Evolutionary conservation across 2,113 vertebrate species (phyloP).

Genomic region (Ictidomys tridecemlineatus): DNA sequence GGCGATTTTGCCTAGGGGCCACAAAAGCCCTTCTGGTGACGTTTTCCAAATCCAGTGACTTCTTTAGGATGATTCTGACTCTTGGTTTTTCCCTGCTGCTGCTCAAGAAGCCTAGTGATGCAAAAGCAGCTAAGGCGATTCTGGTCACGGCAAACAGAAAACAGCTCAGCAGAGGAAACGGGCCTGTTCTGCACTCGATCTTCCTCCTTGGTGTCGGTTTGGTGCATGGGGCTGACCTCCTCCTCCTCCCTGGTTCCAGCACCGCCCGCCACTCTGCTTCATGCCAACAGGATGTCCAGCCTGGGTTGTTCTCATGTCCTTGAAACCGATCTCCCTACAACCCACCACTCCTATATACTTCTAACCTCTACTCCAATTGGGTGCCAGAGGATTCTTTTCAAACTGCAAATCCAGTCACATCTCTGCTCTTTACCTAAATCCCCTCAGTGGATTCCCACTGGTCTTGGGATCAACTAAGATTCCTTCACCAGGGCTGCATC

Average conservation of each 20-base stretch:
- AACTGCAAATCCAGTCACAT: background rate
- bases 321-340: background rate
- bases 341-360: background rate
- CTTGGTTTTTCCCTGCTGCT: background rate
- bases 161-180: background rate
- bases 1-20: background rate
- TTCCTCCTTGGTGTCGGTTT: too few species aligned
- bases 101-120: background rate
- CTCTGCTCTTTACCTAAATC: background rate
- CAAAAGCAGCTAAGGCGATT: background rate
- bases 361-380: background rate
- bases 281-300: background rate
- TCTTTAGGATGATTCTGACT: background rate
- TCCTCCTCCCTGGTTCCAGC: background rate
- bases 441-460: background rate
- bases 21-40: background rate
- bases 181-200: background rate
- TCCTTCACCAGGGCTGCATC: background rate
- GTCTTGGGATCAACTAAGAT: background rate
- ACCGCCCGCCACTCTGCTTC: background rate
- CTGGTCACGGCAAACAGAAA: background rate
- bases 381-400: background rate
- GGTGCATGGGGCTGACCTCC: fast-evolving
- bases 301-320: background rate
- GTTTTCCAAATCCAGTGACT: background rate